Evolutionary conservation across 2,888 invertebrate genomes (phyloP), one percentile per base, ranked within the genome.

Genomic region (Lydus trimaculatus): DNA sequence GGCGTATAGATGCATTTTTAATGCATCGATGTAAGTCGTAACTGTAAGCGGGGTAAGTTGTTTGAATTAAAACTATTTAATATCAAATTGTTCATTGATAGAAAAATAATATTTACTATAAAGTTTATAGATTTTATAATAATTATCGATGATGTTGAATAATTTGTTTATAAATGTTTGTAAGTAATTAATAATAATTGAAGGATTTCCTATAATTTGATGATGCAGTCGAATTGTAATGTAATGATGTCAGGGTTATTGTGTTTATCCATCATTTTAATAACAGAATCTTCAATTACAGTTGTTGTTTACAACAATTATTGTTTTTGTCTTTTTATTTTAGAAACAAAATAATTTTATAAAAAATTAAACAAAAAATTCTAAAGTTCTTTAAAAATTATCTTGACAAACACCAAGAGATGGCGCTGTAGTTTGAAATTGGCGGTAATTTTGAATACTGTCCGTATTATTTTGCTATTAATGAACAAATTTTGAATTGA

Each of bases 41-140:
- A 5, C 11, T 52, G 11, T 23, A 6, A 52, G 17, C 52, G 52
- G 52, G 52, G 52, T 52, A 52, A 52, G 52, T 52, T 20, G 2
- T 28, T 28, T 28, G 3, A 25, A 13, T 13, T 4, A 25, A 20
- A 52, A 23, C 4, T 25, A 25, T 13, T 13, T 13, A 52, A 52
- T 52, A 52, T 20, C 43, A 52, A 52, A 52, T 52, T 52, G 52
- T 25, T 25, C 52, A 52, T 52, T 52, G 52, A 52, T 52, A 25
- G 13, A 25, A 15, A 52, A 20, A 17, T 43, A 17, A 4, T 48
- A 1, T n/a, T 20, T 48, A 2, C 20, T 17, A 43, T 43, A 4
- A 43, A n/a, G 3, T 43, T 43, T n/a, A 13, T 4, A 5, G 8
- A 43, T 33, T 33, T 33, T 33, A 33, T 11, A 33, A 36, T 15